Conservation (phyloP, 2,113 vertebrate genomes). For the Arenaria interpres region DNA sequence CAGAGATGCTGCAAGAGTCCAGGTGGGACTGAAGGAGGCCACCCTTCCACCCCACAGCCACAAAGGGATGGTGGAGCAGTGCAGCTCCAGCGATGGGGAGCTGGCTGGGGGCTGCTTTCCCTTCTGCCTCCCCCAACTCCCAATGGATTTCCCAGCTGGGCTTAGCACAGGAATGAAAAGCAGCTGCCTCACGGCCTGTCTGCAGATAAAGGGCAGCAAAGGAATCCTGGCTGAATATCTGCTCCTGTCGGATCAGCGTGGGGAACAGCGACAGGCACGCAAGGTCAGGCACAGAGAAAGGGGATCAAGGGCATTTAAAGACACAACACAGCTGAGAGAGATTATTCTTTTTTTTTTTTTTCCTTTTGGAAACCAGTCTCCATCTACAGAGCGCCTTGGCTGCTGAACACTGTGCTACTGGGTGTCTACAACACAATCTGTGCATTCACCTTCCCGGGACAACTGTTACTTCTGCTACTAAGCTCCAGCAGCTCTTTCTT, state of each 20-base stretch:
- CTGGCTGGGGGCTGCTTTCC: not conserved
- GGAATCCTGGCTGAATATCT: not conserved
- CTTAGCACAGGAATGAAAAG: constrained; percentile 1
- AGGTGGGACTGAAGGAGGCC: not conserved
- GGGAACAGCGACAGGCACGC: not conserved
- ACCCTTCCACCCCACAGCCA: not conserved
- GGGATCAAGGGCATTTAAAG: not conserved
- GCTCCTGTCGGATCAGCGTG: not conserved
- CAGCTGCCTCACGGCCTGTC: not conserved
- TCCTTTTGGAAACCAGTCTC: not conserved
- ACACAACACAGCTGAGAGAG: not conserved
- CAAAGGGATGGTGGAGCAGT: not conserved
- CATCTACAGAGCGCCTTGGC: not conserved
- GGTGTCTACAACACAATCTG: not conserved
- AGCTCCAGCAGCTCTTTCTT: not conserved
- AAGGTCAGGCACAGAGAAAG: not conserved
- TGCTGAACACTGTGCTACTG: not conserved
- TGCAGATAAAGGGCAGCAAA: constrained; percentile 25
- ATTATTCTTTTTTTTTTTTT: too few relatives aligned
- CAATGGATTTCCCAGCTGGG: not conserved
- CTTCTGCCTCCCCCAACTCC: not conserved
- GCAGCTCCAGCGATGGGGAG: not conserved
- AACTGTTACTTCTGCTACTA: not conserved
- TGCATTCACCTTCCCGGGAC: not conserved
- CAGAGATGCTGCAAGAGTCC: not conserved